Conservation (phyloP, 1,140 invertebrate species). For the Bombus sibiricus region DNA sequence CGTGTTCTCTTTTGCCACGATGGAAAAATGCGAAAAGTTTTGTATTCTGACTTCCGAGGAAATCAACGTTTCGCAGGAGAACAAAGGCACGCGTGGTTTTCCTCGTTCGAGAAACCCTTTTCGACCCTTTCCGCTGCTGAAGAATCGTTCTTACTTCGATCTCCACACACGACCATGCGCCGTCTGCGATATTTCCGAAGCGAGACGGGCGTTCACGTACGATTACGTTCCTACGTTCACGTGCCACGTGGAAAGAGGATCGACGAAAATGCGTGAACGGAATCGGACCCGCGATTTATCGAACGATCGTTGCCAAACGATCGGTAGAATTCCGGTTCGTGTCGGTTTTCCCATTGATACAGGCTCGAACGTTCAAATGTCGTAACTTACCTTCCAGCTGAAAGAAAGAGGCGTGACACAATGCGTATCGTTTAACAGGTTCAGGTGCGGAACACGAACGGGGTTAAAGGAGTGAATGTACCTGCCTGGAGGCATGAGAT, state of each 20-base stretch:
- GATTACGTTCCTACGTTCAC: no score
- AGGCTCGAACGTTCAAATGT: neutral
- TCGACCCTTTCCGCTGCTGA: neutral
- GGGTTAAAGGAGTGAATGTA: neutral
- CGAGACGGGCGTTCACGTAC: neutral
- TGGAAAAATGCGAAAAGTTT: neutral
- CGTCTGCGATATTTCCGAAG: neutral
- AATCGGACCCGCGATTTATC: neutral
- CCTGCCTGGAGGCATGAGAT: neutral
- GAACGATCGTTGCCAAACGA: neutral
- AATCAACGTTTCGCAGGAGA: neutral
- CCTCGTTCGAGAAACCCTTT: neutral
- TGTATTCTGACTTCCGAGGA: neutral
- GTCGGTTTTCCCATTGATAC: neutral
- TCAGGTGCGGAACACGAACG: neutral
- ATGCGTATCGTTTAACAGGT: constrained; percentile 4
- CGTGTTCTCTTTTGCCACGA: neutral
- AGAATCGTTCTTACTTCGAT: constrained; percentile 55
- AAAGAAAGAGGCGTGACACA: constrained; percentile 61
- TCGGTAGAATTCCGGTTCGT: neutral
- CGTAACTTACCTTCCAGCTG: constrained; percentile 77
- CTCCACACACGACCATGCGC: constrained; percentile 22
- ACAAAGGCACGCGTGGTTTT: neutral
- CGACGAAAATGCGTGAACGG: constrained; percentile 4
- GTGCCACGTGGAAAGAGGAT: neutral